phyloP scores from a whole-genome alignment of 2,888 invertebrate species.

The Nymphalis urticae region DNA sequence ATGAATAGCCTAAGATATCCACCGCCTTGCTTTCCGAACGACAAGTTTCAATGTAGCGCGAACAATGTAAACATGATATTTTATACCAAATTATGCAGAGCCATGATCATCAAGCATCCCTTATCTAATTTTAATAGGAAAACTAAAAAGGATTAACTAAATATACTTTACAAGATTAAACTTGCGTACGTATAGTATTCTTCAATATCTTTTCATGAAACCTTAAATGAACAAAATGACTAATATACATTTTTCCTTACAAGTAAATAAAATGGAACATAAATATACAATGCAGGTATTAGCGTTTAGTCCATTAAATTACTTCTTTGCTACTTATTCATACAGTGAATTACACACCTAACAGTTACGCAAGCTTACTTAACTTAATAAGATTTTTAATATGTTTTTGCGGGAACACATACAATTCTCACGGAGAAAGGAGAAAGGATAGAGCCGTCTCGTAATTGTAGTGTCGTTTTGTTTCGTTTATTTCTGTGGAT shows the following conservation, averaged over 20 bases:
- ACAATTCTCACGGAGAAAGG: neutral
- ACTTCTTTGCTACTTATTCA: neutral
- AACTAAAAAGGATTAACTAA: too few species aligned
- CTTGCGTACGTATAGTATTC: too few species aligned
- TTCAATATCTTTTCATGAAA: too few species aligned
- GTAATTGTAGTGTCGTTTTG: too few species aligned
- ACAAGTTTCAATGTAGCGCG: neutral
- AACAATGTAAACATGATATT: slow-evolving; percentile 13
- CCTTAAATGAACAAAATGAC: too few species aligned
- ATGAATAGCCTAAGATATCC: neutral
- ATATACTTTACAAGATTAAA: too few species aligned
- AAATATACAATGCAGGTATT: neutral
- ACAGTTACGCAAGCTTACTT: neutral
- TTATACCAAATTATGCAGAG: slow-evolving; percentile 17
- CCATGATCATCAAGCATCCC: neutral
- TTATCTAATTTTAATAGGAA: slow-evolving; percentile 1
- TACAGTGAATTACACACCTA: neutral
- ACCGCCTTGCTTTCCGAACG: neutral
- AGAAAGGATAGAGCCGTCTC: too few species aligned
- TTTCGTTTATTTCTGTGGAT: too few species aligned
- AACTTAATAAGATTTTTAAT: slow-evolving; percentile 8
- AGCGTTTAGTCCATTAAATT: neutral
- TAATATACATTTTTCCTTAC: too few species aligned
- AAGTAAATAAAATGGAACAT: neutral
- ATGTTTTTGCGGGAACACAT: neutral